phyloP scores from a whole-genome alignment of 2,888 invertebrate species.

The Acrobasis consociella region DNA sequence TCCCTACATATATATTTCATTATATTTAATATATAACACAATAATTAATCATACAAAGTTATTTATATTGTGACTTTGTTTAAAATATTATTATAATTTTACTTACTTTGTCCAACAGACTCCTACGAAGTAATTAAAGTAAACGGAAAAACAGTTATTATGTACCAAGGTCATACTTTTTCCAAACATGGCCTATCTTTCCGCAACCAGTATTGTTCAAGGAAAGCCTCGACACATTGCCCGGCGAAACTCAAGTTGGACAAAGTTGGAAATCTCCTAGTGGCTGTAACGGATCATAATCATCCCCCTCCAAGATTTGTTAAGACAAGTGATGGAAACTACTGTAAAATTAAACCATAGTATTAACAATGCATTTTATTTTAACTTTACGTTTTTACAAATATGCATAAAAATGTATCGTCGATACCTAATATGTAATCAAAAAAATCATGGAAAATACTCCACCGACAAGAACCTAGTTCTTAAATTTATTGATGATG shows the following conservation, averaged over 20 bases:
- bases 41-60: too few species aligned
- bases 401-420: too few species aligned
- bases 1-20: too few species aligned
- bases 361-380: too few species aligned
- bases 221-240: constrained; percentile 25
- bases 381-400: too few species aligned
- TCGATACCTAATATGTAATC: too few species aligned
- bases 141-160: constrained; percentile 24
- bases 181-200: constrained; percentile 28
- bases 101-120: not conserved
- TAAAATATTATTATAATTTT: not conserved
- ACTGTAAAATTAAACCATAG: constrained; percentile 19
- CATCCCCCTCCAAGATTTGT: constrained; percentile 27
- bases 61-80: too few species aligned
- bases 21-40: too few species aligned
- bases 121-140: constrained; percentile 15
- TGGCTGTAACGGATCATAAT: constrained; percentile 25
- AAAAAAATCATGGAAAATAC: too few species aligned
- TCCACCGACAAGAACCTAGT: too few species aligned
- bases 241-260: constrained; percentile 31
- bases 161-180: constrained; percentile 31
- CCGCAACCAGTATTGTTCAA: constrained; percentile 28
- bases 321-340: constrained; percentile 22
- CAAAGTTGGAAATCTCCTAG: constrained; percentile 23
- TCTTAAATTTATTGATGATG: not conserved